Percentiles rank a stretch among this genome's conserved stretches.
phyloP scores from a whole-genome alignment of 2,888 invertebrate species.

The Dryobotodes eremita region DNA sequence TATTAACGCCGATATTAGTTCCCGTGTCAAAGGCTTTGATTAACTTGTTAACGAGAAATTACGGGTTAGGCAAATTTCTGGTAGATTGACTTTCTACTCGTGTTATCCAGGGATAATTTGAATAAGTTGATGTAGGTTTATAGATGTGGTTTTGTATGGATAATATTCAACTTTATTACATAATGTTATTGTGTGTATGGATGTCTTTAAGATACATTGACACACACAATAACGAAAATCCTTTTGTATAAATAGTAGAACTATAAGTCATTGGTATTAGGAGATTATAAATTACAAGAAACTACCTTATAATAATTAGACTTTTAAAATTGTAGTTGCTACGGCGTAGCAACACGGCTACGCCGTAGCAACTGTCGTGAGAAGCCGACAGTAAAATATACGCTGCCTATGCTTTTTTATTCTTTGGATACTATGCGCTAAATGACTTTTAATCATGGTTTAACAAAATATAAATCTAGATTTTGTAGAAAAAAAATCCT shows the following conservation, averaged over 20 bases:
- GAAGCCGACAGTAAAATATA: background rate
- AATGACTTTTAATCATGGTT: background rate
- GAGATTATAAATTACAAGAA: background rate
- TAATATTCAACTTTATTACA: background rate
- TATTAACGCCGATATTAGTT: conserved; percentile 60
- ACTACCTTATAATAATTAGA: too few species aligned
- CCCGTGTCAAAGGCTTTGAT: conserved; percentile 61
- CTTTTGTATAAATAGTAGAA: background rate
- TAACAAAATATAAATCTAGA: background rate
- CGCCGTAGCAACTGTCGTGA: background rate
- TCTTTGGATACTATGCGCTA: background rate
- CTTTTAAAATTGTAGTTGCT: background rate
- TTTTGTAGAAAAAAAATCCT: background rate
- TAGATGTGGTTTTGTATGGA: conserved; percentile 3
- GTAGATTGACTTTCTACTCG: conserved; percentile 52
- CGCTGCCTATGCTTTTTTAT: too few species aligned
- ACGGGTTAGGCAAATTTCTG: conserved; percentile 56
- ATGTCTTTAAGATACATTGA: background rate
- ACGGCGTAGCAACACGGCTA: background rate
- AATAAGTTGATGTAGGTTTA: conserved; percentile 35
- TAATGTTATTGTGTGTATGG: background rate
- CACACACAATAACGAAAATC: too few species aligned
- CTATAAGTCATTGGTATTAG: too few species aligned
- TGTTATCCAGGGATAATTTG: conserved; percentile 35
- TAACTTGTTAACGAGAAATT: conserved; percentile 66